These are phyloP conservation scores for Cotesia glomerata DNA, from an alignment of 1,140 invertebrate genomes.

Conservation along the genomic window DNA sequence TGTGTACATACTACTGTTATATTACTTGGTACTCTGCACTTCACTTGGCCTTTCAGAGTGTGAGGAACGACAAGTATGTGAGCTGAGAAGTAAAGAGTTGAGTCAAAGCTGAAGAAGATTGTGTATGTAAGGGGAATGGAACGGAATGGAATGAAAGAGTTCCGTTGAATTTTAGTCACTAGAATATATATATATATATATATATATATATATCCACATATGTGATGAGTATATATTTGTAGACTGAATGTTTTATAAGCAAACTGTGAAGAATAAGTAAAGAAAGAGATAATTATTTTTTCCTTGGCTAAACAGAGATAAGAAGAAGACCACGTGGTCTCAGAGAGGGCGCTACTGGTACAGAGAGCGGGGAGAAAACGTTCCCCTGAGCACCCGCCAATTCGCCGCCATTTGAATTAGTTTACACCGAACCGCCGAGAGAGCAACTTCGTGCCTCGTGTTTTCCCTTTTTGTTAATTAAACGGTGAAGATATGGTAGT, in stretches of 20 bases:
- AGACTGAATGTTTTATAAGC: neutral
- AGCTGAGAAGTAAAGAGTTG: neutral
- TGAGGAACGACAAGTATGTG: conserved; percentile 3
- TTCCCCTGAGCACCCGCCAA: conserved; percentile 38
- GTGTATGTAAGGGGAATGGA: no score
- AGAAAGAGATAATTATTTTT: conserved; percentile 11
- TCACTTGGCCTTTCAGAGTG: neutral
- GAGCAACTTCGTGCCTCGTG: conserved; percentile 32
- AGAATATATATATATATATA: no score
- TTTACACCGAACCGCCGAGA: conserved; percentile 51
- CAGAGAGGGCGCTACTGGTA: conserved; percentile 26
- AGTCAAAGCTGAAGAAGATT: no score
- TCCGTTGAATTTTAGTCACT: neutral
- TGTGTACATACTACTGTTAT: neutral
- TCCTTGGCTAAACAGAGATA: conserved; percentile 10
- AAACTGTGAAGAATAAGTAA: conserved; percentile 11
- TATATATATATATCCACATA: no score
- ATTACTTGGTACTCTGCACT: conserved; percentile 1
- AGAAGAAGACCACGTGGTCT: conserved; percentile 37
- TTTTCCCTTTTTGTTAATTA: neutral
- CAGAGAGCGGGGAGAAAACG: conserved; percentile 25
- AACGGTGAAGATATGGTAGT: neutral
- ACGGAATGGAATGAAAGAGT: neutral
- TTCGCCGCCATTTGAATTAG: conserved; percentile 43
- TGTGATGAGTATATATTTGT: no score